Evolutionary conservation across 2,888 invertebrate species (phyloP).

Genomic region (Drosophila mulleri): DNA sequence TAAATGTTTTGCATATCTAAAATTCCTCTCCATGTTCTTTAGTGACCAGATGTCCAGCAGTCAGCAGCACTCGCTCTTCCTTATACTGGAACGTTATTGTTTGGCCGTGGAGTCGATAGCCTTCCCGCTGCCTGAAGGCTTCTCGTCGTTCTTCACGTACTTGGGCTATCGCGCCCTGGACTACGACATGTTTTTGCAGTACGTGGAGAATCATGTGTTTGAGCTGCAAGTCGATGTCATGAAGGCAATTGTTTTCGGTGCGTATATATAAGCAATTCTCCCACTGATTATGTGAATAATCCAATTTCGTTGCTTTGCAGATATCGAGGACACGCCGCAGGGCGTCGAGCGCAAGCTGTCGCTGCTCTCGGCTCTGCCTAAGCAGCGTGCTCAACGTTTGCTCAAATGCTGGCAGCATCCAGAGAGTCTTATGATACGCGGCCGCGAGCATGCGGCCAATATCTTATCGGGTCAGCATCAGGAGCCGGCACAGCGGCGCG

Average conservation of each 20-base stretch:
- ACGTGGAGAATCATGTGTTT: constrained; percentile 93
- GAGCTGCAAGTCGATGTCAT: constrained; percentile 95
- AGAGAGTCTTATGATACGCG: constrained; percentile 91
- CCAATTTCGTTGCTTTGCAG: constrained; percentile 64
- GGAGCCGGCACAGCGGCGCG: constrained; percentile 80
- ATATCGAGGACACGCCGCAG: constrained; percentile 86
- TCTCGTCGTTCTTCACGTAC: constrained; percentile 95
- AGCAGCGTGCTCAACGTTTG: constrained; percentile 91
- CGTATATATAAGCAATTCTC: constrained; percentile 38
- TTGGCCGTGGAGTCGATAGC: constrained; percentile 92
- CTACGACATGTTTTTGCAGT: constrained; percentile 92
- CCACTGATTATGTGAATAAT: too few species aligned
- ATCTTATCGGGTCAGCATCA: constrained; percentile 91
- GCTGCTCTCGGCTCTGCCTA: constrained; percentile 90
- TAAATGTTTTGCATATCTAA: too few species aligned
- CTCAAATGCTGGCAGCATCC: constrained; percentile 92
- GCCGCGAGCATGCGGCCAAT: constrained; percentile 92
- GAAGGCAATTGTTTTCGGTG: constrained; percentile 93
- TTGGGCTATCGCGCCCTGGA: constrained; percentile 92
- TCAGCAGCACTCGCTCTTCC: constrained; percentile 90
- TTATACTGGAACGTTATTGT: constrained; percentile 92
- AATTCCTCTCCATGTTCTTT: constrained; percentile 66
- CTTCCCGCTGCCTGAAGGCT: constrained; percentile 94
- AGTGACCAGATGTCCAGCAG: constrained; percentile 91
- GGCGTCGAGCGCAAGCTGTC: constrained; percentile 90